Evolutionary conservation across 2,797 vertebrate genomes (phyloP), one percentile per base, ranked within the genome.

Genomic region (Chelon auratus): DNA sequence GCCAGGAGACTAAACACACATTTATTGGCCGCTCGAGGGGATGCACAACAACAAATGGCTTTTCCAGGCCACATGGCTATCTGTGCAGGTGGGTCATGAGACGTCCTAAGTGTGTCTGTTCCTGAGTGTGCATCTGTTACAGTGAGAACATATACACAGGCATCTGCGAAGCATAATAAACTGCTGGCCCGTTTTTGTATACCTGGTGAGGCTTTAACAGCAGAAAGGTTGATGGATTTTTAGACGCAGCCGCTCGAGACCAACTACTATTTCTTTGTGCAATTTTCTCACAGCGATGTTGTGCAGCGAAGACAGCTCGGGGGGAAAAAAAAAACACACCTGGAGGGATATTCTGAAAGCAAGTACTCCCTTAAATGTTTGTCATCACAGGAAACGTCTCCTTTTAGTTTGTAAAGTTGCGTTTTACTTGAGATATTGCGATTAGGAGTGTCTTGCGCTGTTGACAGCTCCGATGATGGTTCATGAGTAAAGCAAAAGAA

Each of bases 11-110:
- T 66, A 53, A 80, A 81, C 72, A 63, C 79, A 80, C 50, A 56
- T 85, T 86, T 86, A 87, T 78, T 66, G 78, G 59, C 51, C 33
- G 0, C 80, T 78, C 4, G 78, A 79, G 83, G 62, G 59, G 57
- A 72, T 4, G 17, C 52, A 58, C 55, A 65, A 75, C 64, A 86
- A 75, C 65, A 83, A 85, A 90, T 80, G 43, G 22, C 55, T 89
- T 87, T 85, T 80, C 75, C 79, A 85, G 80, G 48, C 42, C 30
- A 45, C 55, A 54, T 18, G 15, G 12, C 40, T 52, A 37, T 48
- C 58, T 63, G 57, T 42, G 36, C 66, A 82, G 68, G 64, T 82
- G 87, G 68, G 64, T 58, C 51, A 1, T 10, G 62, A 82, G 51
- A 68, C 42, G 50, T 72, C 61, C n/a, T 24, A 48, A 48, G 20